Conservation (phyloP, 2,113 vertebrate genomes). For the Actenoides lindsayi region DNA sequence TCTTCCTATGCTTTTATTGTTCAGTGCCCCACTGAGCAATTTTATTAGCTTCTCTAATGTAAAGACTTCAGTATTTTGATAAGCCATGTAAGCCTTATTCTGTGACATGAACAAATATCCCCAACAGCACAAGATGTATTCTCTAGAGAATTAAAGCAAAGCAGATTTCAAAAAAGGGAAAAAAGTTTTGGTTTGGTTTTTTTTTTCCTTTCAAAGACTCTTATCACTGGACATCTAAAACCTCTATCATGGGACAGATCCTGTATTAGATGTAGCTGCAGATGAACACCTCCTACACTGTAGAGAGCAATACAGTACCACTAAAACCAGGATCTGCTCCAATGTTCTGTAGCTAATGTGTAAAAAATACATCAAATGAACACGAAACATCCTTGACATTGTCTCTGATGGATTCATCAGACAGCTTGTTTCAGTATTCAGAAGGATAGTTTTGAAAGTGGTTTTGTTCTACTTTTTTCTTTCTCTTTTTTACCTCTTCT, state of each 20-base stretch:
- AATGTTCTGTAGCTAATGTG: neutral
- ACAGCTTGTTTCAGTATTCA: neutral
- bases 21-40: neutral
- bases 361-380: neutral
- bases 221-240: neutral
- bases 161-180: neutral
- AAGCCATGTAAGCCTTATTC: neutral
- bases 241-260: neutral
- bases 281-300: neutral
- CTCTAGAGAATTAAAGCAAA: neutral
- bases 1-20: neutral
- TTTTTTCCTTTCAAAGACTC: neutral
- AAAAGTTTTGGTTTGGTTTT: too few species aligned
- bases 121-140: neutral
- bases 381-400: neutral
- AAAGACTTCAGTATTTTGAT: neutral
- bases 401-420: neutral
- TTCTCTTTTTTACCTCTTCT: neutral
- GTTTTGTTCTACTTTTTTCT: neutral
- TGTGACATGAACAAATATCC: neutral
- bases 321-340: neutral
- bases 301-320: neutral
- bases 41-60: neutral
- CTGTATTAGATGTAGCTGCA: neutral
- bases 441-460: neutral